Conservation (phyloP, 2,888 invertebrate genomes). For the Hydropsyche betteni region DNA sequence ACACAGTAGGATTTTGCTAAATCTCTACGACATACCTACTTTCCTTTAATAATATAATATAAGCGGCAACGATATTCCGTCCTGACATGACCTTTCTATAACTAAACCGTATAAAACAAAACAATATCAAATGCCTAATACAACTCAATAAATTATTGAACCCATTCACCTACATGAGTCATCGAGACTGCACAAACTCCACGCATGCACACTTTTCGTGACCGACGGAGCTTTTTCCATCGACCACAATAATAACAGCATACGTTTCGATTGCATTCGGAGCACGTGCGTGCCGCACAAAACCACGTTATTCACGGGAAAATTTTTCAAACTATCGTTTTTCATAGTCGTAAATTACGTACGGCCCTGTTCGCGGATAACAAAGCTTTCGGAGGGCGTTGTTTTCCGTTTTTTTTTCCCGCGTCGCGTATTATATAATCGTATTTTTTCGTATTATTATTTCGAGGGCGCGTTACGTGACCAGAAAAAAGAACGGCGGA, state of each 20-base stretch:
- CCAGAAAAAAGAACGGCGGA: constrained; percentile 10
- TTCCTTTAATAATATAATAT: no score
- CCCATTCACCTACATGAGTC: no score
- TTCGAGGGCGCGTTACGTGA: neutral
- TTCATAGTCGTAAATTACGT: constrained; percentile 1
- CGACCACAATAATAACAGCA: neutral
- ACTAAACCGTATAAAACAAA: no score
- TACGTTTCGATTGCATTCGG: neutral
- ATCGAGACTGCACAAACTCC: neutral
- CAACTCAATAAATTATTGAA: no score
- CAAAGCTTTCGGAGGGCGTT: neutral
- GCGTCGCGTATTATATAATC: no score
- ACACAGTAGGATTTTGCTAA: no score
- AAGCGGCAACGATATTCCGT: no score
- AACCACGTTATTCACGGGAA: neutral
- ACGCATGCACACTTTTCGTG: neutral
- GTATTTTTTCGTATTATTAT: no score
- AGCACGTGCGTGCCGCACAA: constrained; percentile 5
- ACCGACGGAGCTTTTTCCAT: neutral
- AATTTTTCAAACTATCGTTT: constrained; percentile 7
- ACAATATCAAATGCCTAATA: no score
- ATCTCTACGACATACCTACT: no score
- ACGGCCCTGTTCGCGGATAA: constrained; percentile 1
- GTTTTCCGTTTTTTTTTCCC: neutral
- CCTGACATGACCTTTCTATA: no score